phyloP scores from a whole-genome alignment of 2,797 vertebrate species.

The Clarias laeviceps region DNA sequence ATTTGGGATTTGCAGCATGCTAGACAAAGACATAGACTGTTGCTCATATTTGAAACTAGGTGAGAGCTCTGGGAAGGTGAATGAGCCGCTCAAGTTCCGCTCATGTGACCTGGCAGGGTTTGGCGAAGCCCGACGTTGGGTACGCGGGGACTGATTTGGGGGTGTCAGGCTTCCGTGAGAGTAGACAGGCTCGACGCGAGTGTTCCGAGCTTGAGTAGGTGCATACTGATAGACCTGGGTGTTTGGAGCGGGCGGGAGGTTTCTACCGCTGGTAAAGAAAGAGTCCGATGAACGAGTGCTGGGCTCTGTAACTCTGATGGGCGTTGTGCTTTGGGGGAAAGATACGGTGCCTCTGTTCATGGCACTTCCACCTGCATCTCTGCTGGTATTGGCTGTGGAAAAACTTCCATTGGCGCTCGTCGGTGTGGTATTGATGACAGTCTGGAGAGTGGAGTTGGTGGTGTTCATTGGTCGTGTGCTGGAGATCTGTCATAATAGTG shows the following conservation, averaged over 20 bases:
- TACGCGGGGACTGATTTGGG: constrained; percentile 61
- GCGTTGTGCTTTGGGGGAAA: constrained; percentile 49
- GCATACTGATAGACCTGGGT: constrained; percentile 60
- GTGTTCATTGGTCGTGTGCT: neutral
- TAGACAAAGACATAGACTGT: neutral
- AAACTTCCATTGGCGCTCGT: neutral
- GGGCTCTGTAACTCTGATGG: constrained; percentile 45
- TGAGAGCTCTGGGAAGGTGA: constrained; percentile 58
- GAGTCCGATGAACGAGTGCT: constrained; percentile 47
- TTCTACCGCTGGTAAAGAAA: constrained; percentile 51
- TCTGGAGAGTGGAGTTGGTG: neutral
- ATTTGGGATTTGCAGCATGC: constrained; percentile 15
- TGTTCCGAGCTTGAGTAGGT: constrained; percentile 55
- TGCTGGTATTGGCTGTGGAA: neutral
- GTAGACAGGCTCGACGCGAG: constrained; percentile 49
- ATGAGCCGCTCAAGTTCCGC: constrained; percentile 55
- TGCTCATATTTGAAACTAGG: constrained; percentile 57
- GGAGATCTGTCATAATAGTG: constrained; percentile 9
- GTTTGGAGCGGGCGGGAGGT: constrained; percentile 50
- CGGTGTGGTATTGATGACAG: neutral
- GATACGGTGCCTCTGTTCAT: constrained; percentile 49
- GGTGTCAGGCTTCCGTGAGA: constrained; percentile 54
- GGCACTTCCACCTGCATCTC: constrained; percentile 31
- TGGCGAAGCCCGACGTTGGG: constrained; percentile 48
- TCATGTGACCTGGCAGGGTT: constrained; percentile 47